Conservation (phyloP, 1,140 invertebrate genomes). For the Drosophila nigrodunni region DNA sequence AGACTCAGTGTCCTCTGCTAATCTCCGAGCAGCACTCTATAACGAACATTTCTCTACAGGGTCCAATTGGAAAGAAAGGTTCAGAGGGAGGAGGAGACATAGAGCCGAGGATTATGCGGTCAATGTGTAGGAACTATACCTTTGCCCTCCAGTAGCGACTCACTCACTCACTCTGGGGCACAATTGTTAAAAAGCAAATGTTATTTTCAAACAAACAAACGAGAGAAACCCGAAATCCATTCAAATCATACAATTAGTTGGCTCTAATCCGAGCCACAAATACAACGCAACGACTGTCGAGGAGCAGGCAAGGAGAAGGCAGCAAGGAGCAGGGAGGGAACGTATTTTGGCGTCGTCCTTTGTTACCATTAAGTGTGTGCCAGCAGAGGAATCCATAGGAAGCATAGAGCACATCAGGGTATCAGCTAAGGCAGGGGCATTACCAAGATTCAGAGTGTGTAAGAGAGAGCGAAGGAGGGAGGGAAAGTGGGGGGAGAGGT, state of each 20-base stretch:
- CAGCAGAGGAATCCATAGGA: slow-evolving; percentile 27
- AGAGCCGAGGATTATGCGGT: slow-evolving; percentile 4
- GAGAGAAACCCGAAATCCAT: slow-evolving; percentile 72
- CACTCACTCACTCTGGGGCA: not conserved
- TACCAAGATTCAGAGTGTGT: too few relatives aligned
- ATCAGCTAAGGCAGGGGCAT: slow-evolving; percentile 14
- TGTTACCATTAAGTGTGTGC: slow-evolving; percentile 45
- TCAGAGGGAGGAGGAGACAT: not conserved
- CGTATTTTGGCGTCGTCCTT: slow-evolving; percentile 38
- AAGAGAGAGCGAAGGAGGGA: too few relatives aligned
- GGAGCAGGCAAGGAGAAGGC: not conserved
- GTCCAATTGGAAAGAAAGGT: too few relatives aligned
- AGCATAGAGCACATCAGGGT: slow-evolving; percentile 24
- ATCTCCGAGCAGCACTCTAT: too few relatives aligned
- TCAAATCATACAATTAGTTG: slow-evolving; percentile 81
- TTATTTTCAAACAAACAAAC: slow-evolving; percentile 76
- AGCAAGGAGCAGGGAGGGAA: not conserved
- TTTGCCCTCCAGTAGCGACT: not conserved
- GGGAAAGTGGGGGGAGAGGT: not conserved
- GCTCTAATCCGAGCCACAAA: slow-evolving; percentile 79
- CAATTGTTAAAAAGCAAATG: slow-evolving; percentile 74
- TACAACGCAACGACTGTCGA: slow-evolving; percentile 30
- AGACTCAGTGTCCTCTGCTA: too few relatives aligned
- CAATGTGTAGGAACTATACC: slow-evolving; percentile 1
- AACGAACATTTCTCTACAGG: too few relatives aligned